Evolutionary conservation across 2,113 vertebrate species (phyloP).

Genomic region (zebrafish (Danio rerio)): GRCz12tu NC_133182.1:12084001-12084500

Average conservation of each 20-base stretch:
- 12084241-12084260: conserved; percentile 10
- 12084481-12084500: neutral
- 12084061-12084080: neutral
- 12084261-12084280: conserved; percentile 29
- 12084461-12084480: neutral
- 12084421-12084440: too few species aligned
- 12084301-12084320: neutral
- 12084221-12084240: conserved; percentile 22
- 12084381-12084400: neutral
- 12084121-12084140: neutral
- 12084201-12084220: conserved; percentile 1
- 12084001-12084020: neutral
- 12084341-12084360: neutral
- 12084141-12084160: neutral
- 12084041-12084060: neutral
- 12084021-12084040: neutral
- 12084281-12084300: conserved; percentile 6
- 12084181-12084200: neutral
- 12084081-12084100: conserved; percentile 1
- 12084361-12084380: neutral
- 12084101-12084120: neutral
- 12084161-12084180: neutral
- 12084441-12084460: too few species aligned
- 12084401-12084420: neutral
- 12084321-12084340: too few species aligned